phyloP scores from a whole-genome alignment of 2,113 vertebrate species.

The Ursus arctos region DNA sequence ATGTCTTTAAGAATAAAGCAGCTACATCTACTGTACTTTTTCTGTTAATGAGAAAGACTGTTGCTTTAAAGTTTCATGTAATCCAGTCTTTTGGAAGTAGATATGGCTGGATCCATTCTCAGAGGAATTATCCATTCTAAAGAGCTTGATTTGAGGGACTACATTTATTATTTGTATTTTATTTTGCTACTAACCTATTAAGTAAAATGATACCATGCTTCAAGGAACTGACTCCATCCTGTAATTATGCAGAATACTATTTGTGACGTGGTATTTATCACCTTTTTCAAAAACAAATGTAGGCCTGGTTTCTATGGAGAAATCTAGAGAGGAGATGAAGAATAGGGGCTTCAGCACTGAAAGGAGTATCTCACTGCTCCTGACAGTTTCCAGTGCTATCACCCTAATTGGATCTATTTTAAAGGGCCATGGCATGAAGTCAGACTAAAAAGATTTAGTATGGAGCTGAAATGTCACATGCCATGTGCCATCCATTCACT shows the following conservation, averaged over 20 bases:
- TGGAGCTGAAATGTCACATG: not conserved
- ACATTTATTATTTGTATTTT: not conserved
- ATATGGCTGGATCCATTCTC: not conserved
- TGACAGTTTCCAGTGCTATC: not conserved
- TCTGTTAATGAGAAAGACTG: slow-evolving; percentile 39
- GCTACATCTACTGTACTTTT: not conserved
- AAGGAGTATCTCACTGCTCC: not conserved
- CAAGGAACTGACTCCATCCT: not conserved
- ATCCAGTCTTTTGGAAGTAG: slow-evolving; percentile 24
- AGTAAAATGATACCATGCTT: not conserved
- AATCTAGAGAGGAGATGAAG: not conserved
- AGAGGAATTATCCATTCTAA: not conserved
- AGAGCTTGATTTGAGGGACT: not conserved
- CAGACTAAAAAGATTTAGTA: not conserved
- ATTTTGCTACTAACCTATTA: not conserved
- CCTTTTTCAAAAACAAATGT: not conserved
- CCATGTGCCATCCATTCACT: not conserved
- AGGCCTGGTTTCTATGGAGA: not conserved
- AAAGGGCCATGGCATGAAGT: not conserved
- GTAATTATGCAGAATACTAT: not conserved
- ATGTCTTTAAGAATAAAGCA: slow-evolving; percentile 49
- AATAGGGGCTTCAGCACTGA: not conserved
- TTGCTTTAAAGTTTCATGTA: slow-evolving; percentile 23
- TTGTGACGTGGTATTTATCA: not conserved
- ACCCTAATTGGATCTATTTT: not conserved